Conservation (phyloP, 2,113 vertebrate species). For the Equus przewalskii region DNA sequence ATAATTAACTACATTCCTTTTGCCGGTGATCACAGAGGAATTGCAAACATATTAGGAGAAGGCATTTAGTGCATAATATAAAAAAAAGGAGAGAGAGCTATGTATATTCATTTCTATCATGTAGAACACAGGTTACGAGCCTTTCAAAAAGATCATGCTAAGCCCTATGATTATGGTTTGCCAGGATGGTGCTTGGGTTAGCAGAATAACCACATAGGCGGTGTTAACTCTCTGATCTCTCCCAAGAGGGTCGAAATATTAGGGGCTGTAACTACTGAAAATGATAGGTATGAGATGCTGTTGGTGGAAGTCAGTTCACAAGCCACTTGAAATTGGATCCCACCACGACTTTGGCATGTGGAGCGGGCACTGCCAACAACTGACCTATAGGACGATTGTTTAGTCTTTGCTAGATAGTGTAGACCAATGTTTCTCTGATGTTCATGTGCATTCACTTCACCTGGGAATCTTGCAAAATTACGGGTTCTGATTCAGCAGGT, state of each 20-base stretch:
- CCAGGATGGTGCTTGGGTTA: background rate
- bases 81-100: background rate
- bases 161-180: fast-evolving
- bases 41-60: background rate
- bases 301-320: background rate
- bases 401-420: background rate
- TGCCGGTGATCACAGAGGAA: background rate
- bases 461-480: background rate
- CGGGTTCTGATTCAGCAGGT: background rate
- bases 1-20: background rate
- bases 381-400: background rate
- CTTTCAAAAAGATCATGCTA: background rate
- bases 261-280: background rate
- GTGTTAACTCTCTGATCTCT: background rate
- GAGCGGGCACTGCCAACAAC: background rate
- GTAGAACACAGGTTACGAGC: background rate
- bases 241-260: background rate
- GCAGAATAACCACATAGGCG: fast-evolving
- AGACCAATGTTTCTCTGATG: background rate
- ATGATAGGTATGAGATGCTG: background rate
- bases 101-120: background rate
- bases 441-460: background rate
- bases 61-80: background rate
- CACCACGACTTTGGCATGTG: background rate
- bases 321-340: background rate